Evolutionary conservation across 2,113 vertebrate species (phyloP).

Genomic region (Xenotilapia longispinis): DNA sequence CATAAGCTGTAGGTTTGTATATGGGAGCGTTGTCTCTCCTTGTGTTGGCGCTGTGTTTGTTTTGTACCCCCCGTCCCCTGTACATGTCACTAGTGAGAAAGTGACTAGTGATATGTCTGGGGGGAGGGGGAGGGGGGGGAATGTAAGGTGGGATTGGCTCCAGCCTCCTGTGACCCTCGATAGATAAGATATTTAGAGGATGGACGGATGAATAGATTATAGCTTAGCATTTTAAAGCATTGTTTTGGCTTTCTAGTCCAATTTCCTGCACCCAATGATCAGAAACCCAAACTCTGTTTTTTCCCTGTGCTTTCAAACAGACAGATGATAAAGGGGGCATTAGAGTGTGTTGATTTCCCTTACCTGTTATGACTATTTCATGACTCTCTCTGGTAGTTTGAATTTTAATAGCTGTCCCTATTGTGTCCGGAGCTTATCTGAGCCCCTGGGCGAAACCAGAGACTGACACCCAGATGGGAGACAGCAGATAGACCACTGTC

Average conservation of each 20-base stretch:
- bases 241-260: not conserved
- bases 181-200: not conserved
- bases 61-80: not conserved
- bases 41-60: not conserved
- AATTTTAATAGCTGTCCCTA: conserved; percentile 60
- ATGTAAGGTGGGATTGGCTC: not conserved
- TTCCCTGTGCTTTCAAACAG: not conserved
- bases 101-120: not conserved
- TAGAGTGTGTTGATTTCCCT: conserved; percentile 42
- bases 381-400: conserved; percentile 57
- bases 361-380: conserved; percentile 64
- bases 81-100: not conserved
- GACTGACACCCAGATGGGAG: conserved; percentile 63
- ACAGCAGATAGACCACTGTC: conserved; percentile 53
- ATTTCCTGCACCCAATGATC: not conserved
- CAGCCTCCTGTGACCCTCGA: not conserved
- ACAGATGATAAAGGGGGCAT: not conserved
- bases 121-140: accelerated
- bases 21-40: not conserved
- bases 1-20: not conserved
- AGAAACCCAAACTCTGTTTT: not conserved
- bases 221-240: not conserved
- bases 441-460: conserved; percentile 57
- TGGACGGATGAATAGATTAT: not conserved
- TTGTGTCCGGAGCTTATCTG: conserved; percentile 57